These are phyloP conservation scores for Microcebus murinus DNA, from an alignment of 2,113 vertebrate species.

Conservation along the genomic window DNA sequence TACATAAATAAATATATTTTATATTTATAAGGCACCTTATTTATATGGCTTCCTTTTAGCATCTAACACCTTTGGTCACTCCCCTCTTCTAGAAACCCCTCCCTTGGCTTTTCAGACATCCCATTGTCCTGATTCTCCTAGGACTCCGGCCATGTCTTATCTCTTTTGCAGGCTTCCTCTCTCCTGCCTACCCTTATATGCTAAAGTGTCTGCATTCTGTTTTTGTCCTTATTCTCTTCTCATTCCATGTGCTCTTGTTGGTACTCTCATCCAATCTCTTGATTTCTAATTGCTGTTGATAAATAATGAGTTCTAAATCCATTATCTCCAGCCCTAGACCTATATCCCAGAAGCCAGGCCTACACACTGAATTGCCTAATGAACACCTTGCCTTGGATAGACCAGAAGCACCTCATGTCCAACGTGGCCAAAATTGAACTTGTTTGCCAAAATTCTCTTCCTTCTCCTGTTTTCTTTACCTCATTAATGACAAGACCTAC, in stretches of 20 bases:
- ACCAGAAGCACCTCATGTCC: background rate
- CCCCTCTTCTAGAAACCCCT: background rate
- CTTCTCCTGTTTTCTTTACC: background rate
- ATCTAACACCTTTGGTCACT: background rate
- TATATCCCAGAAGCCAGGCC: background rate
- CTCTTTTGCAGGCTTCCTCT: background rate
- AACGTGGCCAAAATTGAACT: background rate
- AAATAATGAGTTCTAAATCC: conserved; percentile 23
- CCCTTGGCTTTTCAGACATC: background rate
- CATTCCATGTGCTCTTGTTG: background rate
- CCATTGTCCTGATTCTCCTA: background rate
- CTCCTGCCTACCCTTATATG: background rate
- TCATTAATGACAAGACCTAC: background rate
- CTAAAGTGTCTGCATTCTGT: too few species aligned
- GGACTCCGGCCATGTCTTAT: background rate
- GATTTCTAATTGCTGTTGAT: background rate
- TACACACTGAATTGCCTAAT: background rate
- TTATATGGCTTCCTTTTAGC: background rate
- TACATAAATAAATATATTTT: background rate
- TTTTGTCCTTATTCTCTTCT: background rate
- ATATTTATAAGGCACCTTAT: background rate
- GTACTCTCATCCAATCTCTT: background rate
- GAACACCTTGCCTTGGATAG: background rate
- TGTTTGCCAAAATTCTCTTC: background rate
- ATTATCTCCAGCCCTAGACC: background rate